Evolutionary conservation across 2,888 invertebrate genomes (phyloP), one percentile per base, ranked within the genome.

Genomic region (Heliothis peltigera): DNA sequence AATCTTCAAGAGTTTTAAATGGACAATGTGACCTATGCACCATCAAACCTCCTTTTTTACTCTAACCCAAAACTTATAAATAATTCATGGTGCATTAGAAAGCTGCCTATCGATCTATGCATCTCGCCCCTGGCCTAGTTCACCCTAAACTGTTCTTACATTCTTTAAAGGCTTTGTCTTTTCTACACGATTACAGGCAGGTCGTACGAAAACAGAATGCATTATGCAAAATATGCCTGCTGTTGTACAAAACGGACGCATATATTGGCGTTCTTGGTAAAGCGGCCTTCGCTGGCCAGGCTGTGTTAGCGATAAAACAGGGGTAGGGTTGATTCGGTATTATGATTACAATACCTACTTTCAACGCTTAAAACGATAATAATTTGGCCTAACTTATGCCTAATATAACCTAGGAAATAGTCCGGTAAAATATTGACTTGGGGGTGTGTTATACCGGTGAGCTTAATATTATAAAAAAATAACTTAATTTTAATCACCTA

Each of bases 81-180:
- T 54, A 52, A 66, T 67, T 61, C 63, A 64, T 25, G 44, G 10
- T 54, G 46, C 44, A 64, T 57, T 44, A 53, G 42, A 56, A 66
- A 65, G 58, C 57, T 60, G 43, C 62, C 67, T 62, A 81, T 77
- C 73, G 79, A 82, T 81, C 75, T 47, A 39, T 70, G 58, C 66
- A 81, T 77, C 72, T 65, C 70, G 71, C 43, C 79, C 81, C 69
- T 81, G 82, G 72, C 79, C 81, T 75, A 78, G 64, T 56, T 79
- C 8, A 32, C 32, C 21, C 43, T 46, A 69, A 75, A 64, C 68
- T 62, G 59, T 54, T 51, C 51, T 65, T 44, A 59, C 7, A 46
- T 49, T 47, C 59, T 65, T 77, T 54, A 19, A 65, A 61, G 21
- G 22, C 19, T 65, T 65, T 67, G 64, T 75, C 59, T 64, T 61